phyloP scores from a whole-genome alignment of 2,797 vertebrate species.

The Liparis tanakae region DNA sequence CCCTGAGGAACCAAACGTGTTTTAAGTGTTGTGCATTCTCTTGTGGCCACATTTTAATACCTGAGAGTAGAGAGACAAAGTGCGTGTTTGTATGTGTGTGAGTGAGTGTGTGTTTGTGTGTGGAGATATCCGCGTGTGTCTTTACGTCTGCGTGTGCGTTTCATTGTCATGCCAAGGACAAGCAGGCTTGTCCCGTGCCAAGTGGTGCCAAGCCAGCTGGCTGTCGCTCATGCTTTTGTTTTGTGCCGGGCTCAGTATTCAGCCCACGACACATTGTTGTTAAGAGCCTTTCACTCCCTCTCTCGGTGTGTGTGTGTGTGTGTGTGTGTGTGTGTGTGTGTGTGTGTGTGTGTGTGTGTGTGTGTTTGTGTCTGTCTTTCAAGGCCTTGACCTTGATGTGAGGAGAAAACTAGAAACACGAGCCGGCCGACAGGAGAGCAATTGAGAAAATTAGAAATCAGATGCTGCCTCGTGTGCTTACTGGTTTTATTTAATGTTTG shows the following conservation, averaged over 20 bases:
- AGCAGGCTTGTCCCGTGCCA: conserved; percentile 69
- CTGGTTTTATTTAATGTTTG: conserved; percentile 42
- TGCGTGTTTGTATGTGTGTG: conserved; percentile 15
- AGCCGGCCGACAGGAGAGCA: conserved; percentile 45
- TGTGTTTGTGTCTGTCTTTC: conserved; percentile 37
- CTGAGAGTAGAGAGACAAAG: conserved; percentile 46
- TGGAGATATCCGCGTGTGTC: conserved; percentile 14
- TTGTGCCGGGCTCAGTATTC: conserved; percentile 73
- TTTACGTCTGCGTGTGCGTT: conserved; percentile 34
- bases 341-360: conserved; percentile 37
- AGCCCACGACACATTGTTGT: conserved; percentile 71
- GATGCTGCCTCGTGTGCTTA: conserved; percentile 53
- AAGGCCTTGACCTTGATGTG: conserved; percentile 71
- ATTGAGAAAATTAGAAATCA: conserved; percentile 58
- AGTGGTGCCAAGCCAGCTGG: conserved; percentile 82
- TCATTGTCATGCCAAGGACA: conserved; percentile 79
- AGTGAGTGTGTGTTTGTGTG: conserved; percentile 32
- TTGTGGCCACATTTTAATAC: conserved; percentile 44
- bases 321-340: conserved; percentile 37
- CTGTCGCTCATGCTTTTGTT: conserved; percentile 77
- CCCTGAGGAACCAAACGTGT: conserved; percentile 47
- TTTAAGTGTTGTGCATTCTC: conserved; percentile 33
- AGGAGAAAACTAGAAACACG: conserved; percentile 52
- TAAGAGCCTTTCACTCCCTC: conserved; percentile 65
- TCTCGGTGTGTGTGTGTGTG: conserved; percentile 28